phyloP scores from a whole-genome alignment of 1,140 invertebrate species.

The Brachionus rubens region DNA sequence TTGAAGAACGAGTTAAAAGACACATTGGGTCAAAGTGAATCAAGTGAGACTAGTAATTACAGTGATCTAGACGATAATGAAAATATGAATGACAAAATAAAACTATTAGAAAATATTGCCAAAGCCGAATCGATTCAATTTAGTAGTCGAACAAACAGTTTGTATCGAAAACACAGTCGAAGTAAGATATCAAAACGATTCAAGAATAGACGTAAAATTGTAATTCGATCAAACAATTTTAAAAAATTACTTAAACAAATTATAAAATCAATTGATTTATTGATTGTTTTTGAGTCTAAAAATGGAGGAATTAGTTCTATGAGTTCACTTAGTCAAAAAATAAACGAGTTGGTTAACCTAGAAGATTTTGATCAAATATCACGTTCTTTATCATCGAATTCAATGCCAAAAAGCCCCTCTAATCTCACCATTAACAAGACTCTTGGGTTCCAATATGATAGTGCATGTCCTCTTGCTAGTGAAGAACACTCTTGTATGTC shows the following conservation, averaged over 20 bases:
- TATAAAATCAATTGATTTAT: not conserved
- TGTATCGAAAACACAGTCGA: not conserved
- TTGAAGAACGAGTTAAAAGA: not conserved
- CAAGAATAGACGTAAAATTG: conserved; percentile 27
- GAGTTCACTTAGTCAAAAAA: not conserved
- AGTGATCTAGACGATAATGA: not conserved
- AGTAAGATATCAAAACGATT: not conserved
- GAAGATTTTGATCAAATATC: not conserved
- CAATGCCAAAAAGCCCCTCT: not conserved
- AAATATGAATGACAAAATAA: not conserved
- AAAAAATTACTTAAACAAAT: conserved; percentile 9
- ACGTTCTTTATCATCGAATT: not conserved
- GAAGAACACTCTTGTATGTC: conserved; percentile 37
- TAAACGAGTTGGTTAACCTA: not conserved
- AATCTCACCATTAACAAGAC: not conserved
- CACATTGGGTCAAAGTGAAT: not conserved
- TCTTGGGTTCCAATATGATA: not conserved
- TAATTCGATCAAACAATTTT: not conserved
- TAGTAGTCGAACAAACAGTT: not conserved
- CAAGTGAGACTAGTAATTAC: not conserved
- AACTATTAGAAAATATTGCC: not conserved
- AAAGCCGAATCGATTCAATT: not conserved
- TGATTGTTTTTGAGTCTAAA: not conserved
- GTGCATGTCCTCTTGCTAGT: conserved; percentile 16
- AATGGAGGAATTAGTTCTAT: not conserved